Percentiles rank a stretch among this genome's conserved stretches.
Evolutionary conservation across 2,113 vertebrate species (phyloP).

Genomic region (Otus sunia): DNA sequence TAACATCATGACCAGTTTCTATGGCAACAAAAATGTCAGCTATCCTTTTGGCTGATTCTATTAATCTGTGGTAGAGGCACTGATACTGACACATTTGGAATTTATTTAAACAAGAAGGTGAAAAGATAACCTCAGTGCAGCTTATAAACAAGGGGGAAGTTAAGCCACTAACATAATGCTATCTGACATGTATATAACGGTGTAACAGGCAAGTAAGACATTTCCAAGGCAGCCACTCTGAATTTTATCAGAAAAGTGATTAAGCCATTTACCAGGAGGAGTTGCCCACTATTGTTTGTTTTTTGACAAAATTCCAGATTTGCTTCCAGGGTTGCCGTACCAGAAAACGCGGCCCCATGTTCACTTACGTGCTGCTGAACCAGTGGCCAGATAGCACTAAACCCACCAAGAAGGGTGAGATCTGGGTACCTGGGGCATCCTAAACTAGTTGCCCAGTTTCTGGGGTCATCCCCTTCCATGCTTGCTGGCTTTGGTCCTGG

Average conservation of each 20-base stretch:
- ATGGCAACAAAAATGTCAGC: slow-evolving; percentile 88
- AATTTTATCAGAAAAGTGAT: slow-evolving; percentile 18
- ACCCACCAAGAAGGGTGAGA: not conserved
- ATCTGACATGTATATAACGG: not conserved
- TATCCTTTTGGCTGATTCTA: slow-evolving; percentile 82
- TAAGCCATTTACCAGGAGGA: not conserved
- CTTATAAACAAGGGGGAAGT: slow-evolving; percentile 67
- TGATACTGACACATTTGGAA: slow-evolving; percentile 75
- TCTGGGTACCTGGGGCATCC: not conserved
- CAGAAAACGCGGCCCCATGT: fast-evolving
- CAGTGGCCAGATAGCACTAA: not conserved
- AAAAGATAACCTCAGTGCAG: slow-evolving; percentile 64
- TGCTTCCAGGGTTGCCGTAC: not conserved
- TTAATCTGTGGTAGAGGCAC: slow-evolving; percentile 75
- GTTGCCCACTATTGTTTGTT: slow-evolving; percentile 13
- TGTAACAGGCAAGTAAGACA: not conserved
- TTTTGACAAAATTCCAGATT: not conserved
- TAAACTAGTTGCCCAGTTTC: not conserved
- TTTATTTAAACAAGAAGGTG: slow-evolving; percentile 78
- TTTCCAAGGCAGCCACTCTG: not conserved
- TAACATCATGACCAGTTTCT: slow-evolving; percentile 82
- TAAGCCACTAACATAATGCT: slow-evolving; percentile 37
- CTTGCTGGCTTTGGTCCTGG: not conserved
- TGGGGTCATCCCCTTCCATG: fast-evolving
- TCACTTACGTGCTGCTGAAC: not conserved